Evolutionary conservation across 2,888 invertebrate species (phyloP).

Genomic region (Chymomyza amoena): DNA sequence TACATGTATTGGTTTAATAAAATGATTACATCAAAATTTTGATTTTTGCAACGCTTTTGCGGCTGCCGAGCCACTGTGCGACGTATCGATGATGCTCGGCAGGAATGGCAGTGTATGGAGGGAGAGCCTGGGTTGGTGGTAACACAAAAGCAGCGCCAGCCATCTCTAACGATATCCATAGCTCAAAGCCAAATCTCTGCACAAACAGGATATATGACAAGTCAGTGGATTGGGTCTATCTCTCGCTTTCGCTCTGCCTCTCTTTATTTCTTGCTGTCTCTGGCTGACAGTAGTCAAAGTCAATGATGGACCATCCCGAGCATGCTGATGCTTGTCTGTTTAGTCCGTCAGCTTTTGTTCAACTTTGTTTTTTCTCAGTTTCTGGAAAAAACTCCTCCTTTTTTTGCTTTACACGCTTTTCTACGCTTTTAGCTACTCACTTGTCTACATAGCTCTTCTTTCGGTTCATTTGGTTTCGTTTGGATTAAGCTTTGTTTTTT

Average conservation of each 20-base stretch:
- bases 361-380: constrained; percentile 24
- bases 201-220: constrained; percentile 62
- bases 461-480: constrained; percentile 9
- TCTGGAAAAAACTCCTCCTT: not conserved
- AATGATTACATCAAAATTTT: too few species aligned
- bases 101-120: constrained; percentile 9
- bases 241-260: not conserved
- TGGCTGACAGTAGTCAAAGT: constrained; percentile 49
- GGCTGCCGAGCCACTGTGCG: too few species aligned
- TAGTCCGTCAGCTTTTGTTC: constrained; percentile 64
- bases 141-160: constrained; percentile 38
- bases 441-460: constrained; percentile 9
- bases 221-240: not conserved
- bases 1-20: too few species aligned
- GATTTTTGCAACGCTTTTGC: too few species aligned
- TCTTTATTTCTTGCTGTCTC: not conserved
- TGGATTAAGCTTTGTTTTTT: not conserved
- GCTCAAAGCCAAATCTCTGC: constrained; percentile 75
- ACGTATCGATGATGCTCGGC: constrained; percentile 61
- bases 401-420: constrained; percentile 4
- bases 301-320: constrained; percentile 34
- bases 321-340: constrained; percentile 47
- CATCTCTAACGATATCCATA: constrained; percentile 67
- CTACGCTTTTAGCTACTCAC: constrained; percentile 11
- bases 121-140: not conserved